Percentiles rank a stretch among this genome's conserved stretches.
These are phyloP conservation scores for Diabrotica undecimpunctata DNA, from an alignment of 1,140 invertebrate genomes.

Conservation along the genomic window DNA sequence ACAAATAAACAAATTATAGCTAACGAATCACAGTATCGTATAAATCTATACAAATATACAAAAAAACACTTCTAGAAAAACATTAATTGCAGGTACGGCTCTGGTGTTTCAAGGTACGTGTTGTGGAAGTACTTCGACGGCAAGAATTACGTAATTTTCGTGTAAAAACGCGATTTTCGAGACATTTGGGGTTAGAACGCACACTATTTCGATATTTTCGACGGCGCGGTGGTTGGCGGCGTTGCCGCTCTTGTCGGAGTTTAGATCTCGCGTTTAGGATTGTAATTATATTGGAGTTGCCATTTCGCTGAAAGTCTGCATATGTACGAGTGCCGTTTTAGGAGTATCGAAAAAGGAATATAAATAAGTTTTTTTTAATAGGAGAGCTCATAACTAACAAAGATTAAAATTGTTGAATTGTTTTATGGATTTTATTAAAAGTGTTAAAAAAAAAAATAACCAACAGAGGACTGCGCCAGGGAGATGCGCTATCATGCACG, in stretches of 20 bases:
- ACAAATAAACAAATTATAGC: neutral
- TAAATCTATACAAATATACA: neutral
- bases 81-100: neutral
- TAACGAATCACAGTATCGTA: neutral
- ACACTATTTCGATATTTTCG: neutral
- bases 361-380: too few relatives aligned
- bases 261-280: too few relatives aligned
- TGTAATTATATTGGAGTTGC: too few relatives aligned
- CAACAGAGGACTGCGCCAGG: too few relatives aligned
- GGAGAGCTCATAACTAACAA: too few relatives aligned
- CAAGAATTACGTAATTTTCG: neutral
- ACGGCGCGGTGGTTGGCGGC: neutral
- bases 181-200: neutral
- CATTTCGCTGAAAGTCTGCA: too few relatives aligned
- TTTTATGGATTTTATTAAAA: too few relatives aligned
- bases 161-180: neutral
- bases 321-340: too few relatives aligned
- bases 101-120: neutral
- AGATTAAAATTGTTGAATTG: too few relatives aligned
- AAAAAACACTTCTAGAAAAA: neutral
- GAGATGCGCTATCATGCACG: too few relatives aligned
- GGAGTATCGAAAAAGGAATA: too few relatives aligned
- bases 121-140: neutral
- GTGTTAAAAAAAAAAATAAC: too few relatives aligned
- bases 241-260: neutral